Base-by-base conservation (phyloP, 2,888 invertebrate species). In the Noctuana brunneofusca region DNA sequence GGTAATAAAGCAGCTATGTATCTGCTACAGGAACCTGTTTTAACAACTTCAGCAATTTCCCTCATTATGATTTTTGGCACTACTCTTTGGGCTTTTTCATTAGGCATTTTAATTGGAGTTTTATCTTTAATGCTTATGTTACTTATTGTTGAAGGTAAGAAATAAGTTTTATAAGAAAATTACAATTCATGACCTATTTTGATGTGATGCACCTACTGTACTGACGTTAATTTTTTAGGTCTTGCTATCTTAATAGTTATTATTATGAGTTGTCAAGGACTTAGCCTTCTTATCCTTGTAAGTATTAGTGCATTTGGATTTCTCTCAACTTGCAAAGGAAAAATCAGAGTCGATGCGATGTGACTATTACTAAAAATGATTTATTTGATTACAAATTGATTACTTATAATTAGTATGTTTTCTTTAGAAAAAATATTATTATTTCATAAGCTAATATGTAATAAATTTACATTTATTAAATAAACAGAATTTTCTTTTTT, bases 41-140 rank as follows among this genome's bases (percentile, higher is more conserved):
- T 79, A n/a, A 72, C 80, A 2, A 81, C 80, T 3, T 56, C 75
- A 12, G 5, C 81, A 46, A 57, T 71, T 24, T 32, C 54, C 0
- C 11, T 60, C n/a, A 11, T 53, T 27, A 16, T 60, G 35, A 60
- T 60, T 24, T 2, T 60, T 4, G 46, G 35, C 24, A 46, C 48
- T 12, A 49, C 38, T 24, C 16, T 27, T 12, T 60, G 54, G 12
- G 24, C 18, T 18, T 38, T 48, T 48, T 48, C 60, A 16, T 5
- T 54, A 5, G 9, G 8, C 8, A 48, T 60, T 38, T 54, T 55
- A 48, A 3, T 60, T 18, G 24, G 46, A 53, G 54, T 55, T 35
- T 1, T 48, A 27, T 18, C 38, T 48, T 8, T 60, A 12, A 54
- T 54, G 5, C 22, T 60, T n/a, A 16, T 38, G 16, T 22, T 60